Evolutionary conservation across 2,797 vertebrate species (phyloP).

Genomic region (Paratrypauchen microcephalus): DNA sequence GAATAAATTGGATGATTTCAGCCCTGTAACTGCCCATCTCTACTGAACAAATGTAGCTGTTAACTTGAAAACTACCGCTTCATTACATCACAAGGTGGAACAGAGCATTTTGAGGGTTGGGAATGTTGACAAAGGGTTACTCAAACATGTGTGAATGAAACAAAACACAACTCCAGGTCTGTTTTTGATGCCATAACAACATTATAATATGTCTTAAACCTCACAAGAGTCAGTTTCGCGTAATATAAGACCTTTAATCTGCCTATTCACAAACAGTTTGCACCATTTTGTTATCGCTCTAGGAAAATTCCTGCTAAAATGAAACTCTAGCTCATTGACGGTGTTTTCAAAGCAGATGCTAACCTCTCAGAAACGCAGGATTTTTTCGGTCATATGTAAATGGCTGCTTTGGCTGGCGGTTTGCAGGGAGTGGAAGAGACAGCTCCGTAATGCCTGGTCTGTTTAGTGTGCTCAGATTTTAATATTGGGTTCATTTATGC

Average conservation of each 20-base stretch:
- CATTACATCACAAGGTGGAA: too few species aligned
- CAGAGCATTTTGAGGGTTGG: too few species aligned
- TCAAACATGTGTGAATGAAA: too few species aligned
- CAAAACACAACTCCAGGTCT: too few species aligned
- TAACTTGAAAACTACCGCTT: too few species aligned
- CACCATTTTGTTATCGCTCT: neutral
- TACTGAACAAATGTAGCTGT: too few species aligned
- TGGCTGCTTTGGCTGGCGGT: conserved; percentile 40
- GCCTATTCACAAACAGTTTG: neutral
- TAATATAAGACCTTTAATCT: neutral
- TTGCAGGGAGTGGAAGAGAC: conserved; percentile 3
- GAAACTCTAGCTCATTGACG: conserved; percentile 57
- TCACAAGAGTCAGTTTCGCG: too few species aligned
- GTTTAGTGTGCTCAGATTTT: conserved; percentile 30
- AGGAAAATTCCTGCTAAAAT: conserved; percentile 1
- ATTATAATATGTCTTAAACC: too few species aligned
- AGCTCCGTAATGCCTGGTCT: conserved; percentile 43
- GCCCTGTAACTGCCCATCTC: too few species aligned
- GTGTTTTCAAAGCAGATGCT: conserved; percentile 63
- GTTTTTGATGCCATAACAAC: too few species aligned
- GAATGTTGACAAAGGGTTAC: too few species aligned
- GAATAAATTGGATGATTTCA: too few species aligned
- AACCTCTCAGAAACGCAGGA: conserved; percentile 57
- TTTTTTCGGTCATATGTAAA: conserved; percentile 62
- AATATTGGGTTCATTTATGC: conserved; percentile 36